Evolutionary conservation across 2,888 invertebrate genomes (phyloP), one percentile per base, ranked within the genome.

Genomic region (Leptopterna dolabrata): DNA sequence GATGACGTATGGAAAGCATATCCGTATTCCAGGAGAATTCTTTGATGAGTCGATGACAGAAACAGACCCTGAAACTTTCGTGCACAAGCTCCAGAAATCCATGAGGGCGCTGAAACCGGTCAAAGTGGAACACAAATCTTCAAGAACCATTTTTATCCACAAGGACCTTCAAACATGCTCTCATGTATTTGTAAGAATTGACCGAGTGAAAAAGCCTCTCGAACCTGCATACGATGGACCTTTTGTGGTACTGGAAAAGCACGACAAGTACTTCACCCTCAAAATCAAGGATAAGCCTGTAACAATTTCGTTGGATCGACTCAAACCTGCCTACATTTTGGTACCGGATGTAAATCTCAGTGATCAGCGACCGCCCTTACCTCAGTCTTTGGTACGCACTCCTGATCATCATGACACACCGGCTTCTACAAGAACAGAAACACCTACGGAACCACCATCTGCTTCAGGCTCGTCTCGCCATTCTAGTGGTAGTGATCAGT

Each of bases 21-120:
- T 83, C 24, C 30, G 63, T 1, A 11, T 70, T 9, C 84, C 84
- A 3, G 84, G 70, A 9, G 36, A 83, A 16, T 83, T 83, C 24
- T 43, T 29, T 29, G 70, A 24, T 4, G 36, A 83, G n/a, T n/a
- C 45, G 0, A 14, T 13, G 30, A 36, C 24, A 70, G 27, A 9
- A 19, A 71, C 45, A 1, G 14, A 30, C 13, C 63, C 19, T 83
- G 55, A 30, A 0, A 70, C 63, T 0, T 63, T 30, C 29, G 29
- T n/a, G 70, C 70, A 70, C 13, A 70, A 29, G 4, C 29, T 70
- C 19, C 70, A 70, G 70, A 24, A 70, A 19, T 70, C 9, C 70
- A 70, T 70, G 70, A 1, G 1, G 2, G 19, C 19, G 70, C 70
- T 70, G 70, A 29, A 27, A 70, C 70, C 70, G 2, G 70, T 24